A percentile compares a stretch with the other conserved stretches of the same genome.
These are phyloP conservation scores for Plusia festucae DNA, from an alignment of 2,888 invertebrate species.

Conservation along the genomic window DNA sequence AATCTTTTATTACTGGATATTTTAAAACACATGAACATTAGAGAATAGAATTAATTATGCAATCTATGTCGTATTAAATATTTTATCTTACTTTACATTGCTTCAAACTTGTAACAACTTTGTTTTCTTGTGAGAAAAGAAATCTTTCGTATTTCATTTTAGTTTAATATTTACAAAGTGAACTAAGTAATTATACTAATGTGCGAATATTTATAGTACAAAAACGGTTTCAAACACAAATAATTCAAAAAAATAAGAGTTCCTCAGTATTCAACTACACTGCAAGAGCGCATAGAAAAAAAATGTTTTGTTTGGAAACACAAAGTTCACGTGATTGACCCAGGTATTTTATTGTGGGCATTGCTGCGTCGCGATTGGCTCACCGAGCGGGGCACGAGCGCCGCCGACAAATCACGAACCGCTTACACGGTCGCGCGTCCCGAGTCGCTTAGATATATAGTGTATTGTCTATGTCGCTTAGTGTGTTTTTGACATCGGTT, in stretches of 20 bases:
- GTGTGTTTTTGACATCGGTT: constrained; percentile 92
- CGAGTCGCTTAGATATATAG: constrained; percentile 86
- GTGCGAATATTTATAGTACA: too few relatives aligned
- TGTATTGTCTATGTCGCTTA: too few relatives aligned
- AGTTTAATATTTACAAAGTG: too few relatives aligned
- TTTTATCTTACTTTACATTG: constrained; percentile 16
- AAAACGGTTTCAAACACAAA: constrained; percentile 61
- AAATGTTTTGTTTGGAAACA: constrained; percentile 92
- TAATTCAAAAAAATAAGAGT: constrained; percentile 69
- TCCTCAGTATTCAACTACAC: constrained; percentile 63
- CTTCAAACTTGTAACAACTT: constrained; percentile 24
- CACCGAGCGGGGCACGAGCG: constrained; percentile 83
- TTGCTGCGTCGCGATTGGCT: constrained; percentile 85
- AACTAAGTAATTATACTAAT: too few relatives aligned
- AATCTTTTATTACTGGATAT: constrained; percentile 56
- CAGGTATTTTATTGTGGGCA: constrained; percentile 87
- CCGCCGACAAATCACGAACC: constrained; percentile 83
- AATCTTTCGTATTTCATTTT: constrained; percentile 53
- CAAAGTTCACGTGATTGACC: constrained; percentile 92
- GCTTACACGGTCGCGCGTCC: constrained; percentile 77
- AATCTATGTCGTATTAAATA: constrained; percentile 26
- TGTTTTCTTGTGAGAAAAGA: constrained; percentile 26
- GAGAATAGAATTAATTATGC: constrained; percentile 32
- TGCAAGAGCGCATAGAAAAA: constrained; percentile 76
- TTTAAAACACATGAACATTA: constrained; percentile 33